Percentiles rank a stretch among this genome's conserved stretches.
Evolutionary conservation across 2,113 vertebrate genomes (phyloP).

Genomic region (Myiagra hebetior): DNA sequence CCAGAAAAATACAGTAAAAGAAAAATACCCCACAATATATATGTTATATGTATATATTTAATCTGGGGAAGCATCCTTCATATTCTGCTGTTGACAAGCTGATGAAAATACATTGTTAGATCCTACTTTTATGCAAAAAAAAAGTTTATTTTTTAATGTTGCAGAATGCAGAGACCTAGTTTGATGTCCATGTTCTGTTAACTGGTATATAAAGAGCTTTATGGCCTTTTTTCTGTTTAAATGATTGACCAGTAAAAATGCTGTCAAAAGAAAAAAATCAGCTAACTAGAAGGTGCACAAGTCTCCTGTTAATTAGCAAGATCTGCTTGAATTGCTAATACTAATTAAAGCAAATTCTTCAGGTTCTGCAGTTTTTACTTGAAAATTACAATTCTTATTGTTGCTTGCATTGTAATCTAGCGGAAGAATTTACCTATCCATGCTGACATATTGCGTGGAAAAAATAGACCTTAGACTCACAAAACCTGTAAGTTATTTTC

Average conservation of each 20-base stretch:
- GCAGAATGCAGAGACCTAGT: background rate
- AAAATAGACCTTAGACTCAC: background rate
- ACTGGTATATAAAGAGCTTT: background rate
- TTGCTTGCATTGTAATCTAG: background rate
- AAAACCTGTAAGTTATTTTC: background rate
- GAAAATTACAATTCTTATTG: background rate
- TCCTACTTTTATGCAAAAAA: slow-evolving; percentile 44
- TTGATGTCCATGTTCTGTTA: background rate
- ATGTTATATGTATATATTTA: background rate
- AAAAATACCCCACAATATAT: background rate
- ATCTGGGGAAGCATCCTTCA: slow-evolving; percentile 9
- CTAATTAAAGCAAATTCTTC: background rate
- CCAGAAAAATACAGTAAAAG: slow-evolving; percentile 8
- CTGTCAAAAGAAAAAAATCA: slow-evolving; percentile 8
- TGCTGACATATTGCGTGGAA: background rate
- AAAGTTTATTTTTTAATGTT: background rate
- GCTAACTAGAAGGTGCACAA: background rate
- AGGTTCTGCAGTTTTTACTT: background rate
- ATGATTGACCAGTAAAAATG: slow-evolving; percentile 3
- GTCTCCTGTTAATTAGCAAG: slow-evolving; percentile 18
- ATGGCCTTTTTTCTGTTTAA: slow-evolving; percentile 7
- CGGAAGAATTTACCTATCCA: background rate
- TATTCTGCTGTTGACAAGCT: slow-evolving; percentile 31
- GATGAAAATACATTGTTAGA: slow-evolving; percentile 50
- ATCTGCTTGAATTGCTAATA: slow-evolving; percentile 24